phyloP scores from a whole-genome alignment of 2,888 invertebrate species.

The Diaphora mendica region DNA sequence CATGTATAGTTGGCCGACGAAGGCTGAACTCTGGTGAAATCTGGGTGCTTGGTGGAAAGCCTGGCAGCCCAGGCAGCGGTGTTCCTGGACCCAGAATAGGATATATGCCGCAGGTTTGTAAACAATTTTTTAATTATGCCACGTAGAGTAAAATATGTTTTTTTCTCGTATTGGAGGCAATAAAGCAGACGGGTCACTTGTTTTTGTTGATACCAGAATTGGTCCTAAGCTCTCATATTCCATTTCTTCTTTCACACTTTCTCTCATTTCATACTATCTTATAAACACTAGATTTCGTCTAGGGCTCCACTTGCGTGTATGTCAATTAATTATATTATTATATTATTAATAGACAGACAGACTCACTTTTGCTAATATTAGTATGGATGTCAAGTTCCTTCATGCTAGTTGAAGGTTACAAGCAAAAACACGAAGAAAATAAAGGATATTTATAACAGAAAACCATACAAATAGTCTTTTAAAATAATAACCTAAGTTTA shows the following conservation, averaged over 20 bases:
- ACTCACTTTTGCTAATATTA: no score
- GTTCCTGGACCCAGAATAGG: conserved; percentile 96
- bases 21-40: conserved; percentile 93
- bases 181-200: no score
- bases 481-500: background rate
- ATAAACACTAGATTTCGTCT: no score
- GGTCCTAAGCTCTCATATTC: no score
- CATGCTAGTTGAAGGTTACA: background rate
- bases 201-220: no score
- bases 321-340: no score
- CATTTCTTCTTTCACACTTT: no score
- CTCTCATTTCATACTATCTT: no score
- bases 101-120: conserved; percentile 94
- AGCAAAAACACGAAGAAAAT: background rate
- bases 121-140: no score
- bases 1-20: conserved; percentile 94
- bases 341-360: no score
- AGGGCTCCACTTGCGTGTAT: no score
- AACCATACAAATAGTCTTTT: background rate
- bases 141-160: background rate
- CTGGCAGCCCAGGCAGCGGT: conserved; percentile 93
- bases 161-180: no score
- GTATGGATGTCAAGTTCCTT: background rate
- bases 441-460: background rate
- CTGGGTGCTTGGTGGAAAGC: conserved; percentile 93